Evolutionary conservation across 2,888 invertebrate species (phyloP).

Genomic region (Cerastis rubricosa): DNA sequence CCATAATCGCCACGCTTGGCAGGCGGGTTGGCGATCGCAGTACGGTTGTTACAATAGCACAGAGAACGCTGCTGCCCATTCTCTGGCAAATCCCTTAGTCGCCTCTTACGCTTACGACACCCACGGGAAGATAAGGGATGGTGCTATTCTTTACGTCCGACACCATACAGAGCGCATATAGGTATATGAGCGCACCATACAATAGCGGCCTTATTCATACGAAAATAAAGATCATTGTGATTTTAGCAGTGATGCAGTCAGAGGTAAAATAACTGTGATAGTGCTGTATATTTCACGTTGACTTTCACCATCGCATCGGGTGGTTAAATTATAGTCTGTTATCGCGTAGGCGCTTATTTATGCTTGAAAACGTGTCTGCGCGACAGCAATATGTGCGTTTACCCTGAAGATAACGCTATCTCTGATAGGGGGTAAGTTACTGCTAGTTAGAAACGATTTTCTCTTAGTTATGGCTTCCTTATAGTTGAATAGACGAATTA

Average conservation of each 20-base stretch:
- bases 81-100: too few relatives aligned
- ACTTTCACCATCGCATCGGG: slow-evolving; percentile 63
- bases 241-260: neutral
- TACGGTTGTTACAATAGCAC: too few relatives aligned
- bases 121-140: too few relatives aligned
- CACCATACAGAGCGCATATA: too few relatives aligned
- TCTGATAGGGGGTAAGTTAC: slow-evolving; percentile 50
- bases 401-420: slow-evolving; percentile 64
- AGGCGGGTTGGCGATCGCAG: too few relatives aligned
- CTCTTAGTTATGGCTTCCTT: slow-evolving; percentile 52
- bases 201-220: neutral
- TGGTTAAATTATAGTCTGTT: slow-evolving; percentile 45
- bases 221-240: neutral
- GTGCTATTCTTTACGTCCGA: too few relatives aligned
- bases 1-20: too few relatives aligned
- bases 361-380: slow-evolving; percentile 63
- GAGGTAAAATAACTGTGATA: neutral
- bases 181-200: too few relatives aligned
- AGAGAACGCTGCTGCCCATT: too few relatives aligned
- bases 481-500: slow-evolving; percentile 28
- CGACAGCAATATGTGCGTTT: slow-evolving; percentile 66
- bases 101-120: too few relatives aligned
- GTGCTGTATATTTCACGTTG: slow-evolving; percentile 21
- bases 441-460: slow-evolving; percentile 45
- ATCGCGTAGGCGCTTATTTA: slow-evolving; percentile 74